phyloP scores from a whole-genome alignment of 30 jellyfish, hydroid and myxozoan species.

The Aurelia sp. region DNA sequence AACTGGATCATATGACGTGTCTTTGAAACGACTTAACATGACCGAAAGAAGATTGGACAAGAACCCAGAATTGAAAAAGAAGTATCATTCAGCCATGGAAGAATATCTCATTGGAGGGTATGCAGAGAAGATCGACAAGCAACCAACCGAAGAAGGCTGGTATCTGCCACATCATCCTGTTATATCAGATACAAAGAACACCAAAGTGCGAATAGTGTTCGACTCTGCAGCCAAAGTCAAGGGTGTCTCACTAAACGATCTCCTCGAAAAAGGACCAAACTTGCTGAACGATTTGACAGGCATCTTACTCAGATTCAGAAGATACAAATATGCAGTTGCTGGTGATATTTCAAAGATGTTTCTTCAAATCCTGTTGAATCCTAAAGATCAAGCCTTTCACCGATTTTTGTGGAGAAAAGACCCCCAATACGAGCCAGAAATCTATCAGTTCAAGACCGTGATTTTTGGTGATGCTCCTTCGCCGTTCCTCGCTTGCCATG shows the following conservation, averaged over 20 bases:
- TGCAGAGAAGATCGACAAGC: too few relatives aligned
- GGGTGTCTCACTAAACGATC: too few relatives aligned
- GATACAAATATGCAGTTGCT: slow-evolving; percentile 35
- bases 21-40: slow-evolving; percentile 16
- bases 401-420: slow-evolving; percentile 60
- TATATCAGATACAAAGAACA: neutral
- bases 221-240: too few relatives aligned
- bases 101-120: too few relatives aligned
- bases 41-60: slow-evolving; percentile 1
- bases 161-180: too few relatives aligned
- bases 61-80: too few relatives aligned
- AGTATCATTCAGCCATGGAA: too few relatives aligned
- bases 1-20: slow-evolving; percentile 11
- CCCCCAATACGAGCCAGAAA: slow-evolving; percentile 8
- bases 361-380: too few relatives aligned
- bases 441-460: slow-evolving; percentile 53
- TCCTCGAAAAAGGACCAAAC: neutral
- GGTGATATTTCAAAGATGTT: too few relatives aligned
- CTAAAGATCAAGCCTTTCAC: slow-evolving; percentile 14
- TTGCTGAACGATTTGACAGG: slow-evolving; percentile 48
- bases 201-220: slow-evolving; percentile 8
- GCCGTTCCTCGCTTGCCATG: slow-evolving; percentile 35
- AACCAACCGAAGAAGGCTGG: too few relatives aligned
- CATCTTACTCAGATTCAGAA: slow-evolving; percentile 51
- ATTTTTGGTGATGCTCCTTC: slow-evolving; percentile 50